Conservation (phyloP, 2,888 invertebrate genomes). For the Chymomyza procnemis region DNA sequence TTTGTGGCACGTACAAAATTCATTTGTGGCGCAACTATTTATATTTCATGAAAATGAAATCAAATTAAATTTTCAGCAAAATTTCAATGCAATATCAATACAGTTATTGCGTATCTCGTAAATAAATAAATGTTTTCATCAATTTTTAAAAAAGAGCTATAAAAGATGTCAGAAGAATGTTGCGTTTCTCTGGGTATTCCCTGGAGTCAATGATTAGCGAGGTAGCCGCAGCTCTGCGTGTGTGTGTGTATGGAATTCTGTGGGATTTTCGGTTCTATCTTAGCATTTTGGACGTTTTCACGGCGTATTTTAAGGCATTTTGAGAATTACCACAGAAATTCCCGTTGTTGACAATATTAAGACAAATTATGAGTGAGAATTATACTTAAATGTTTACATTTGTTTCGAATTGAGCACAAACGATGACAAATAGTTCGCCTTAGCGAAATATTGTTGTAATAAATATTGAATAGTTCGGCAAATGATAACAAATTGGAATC, state of each 20-base stretch:
- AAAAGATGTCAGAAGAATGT: background rate
- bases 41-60: conserved; percentile 68
- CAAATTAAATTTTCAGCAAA: conserved; percentile 68
- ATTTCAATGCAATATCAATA: conserved; percentile 41
- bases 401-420: background rate
- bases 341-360: background rate
- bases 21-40: conserved; percentile 71
- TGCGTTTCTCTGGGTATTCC: background rate
- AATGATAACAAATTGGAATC: background rate
- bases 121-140: conserved; percentile 27
- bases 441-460: background rate
- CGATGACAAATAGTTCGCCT: background rate
- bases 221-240: background rate
- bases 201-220: background rate
- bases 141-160: background rate
- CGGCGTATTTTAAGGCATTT: background rate
- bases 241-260: background rate
- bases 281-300: background rate
- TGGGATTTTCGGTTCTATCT: background rate
- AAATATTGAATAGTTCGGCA: background rate
- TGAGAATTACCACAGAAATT: background rate
- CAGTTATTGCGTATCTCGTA: conserved; percentile 12
- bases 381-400: background rate
- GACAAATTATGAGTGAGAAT: background rate
- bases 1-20: conserved; percentile 69